Evolutionary conservation across 2,888 invertebrate species (phyloP), one percentile per base, ranked within the genome.

Genomic region (Agrenia bidenticulata): DNA sequence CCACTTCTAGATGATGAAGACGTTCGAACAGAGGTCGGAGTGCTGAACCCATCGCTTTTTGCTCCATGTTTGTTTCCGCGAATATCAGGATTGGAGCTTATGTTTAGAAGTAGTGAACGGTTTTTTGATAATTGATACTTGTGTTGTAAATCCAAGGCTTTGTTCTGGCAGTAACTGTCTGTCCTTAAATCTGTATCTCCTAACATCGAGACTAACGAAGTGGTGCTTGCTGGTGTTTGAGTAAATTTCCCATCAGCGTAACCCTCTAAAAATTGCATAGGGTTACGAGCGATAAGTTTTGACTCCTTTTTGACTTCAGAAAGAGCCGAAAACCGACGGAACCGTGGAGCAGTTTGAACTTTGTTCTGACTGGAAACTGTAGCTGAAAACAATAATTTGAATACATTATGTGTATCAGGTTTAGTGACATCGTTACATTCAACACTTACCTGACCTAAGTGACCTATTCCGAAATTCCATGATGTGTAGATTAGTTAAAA

Each of bases 101-200:
- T 57, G 57, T 23, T 57, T 7, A 57, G 23, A 15, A 57, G 57
- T 7, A 57, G 57, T 15, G 57, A 19, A 5, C 57, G n/a, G 13
- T 5, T 57, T 23, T 57, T 57, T 15, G 57, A 57, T 2, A 37
- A 21, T 21, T 39, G 2, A 19, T 39, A 23, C 19, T 57, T 57
- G 21, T 57, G 11, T 7, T 41, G 19, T 4, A 57, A 57, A n/a
- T 41, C 41, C 19, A 21, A 7, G 17, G 7, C 32, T 26, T 55
- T 45, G 15, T 45, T n/a, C 15, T 5, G 9, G 15, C 19, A 45
- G 5, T 45, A 17, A 17, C 15, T 15, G 5, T 45, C 45, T 45
- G 45, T 17, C n/a, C 19, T 5, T 5, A 45, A 4, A 19, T 45
- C 45, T 19, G 19, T n/a, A 17, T 45, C n/a, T 45, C 19, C 19